These are phyloP conservation scores for Pseudolycoriella hygida DNA, from an alignment of 2,888 invertebrate species.

Conservation along the genomic window DNA sequence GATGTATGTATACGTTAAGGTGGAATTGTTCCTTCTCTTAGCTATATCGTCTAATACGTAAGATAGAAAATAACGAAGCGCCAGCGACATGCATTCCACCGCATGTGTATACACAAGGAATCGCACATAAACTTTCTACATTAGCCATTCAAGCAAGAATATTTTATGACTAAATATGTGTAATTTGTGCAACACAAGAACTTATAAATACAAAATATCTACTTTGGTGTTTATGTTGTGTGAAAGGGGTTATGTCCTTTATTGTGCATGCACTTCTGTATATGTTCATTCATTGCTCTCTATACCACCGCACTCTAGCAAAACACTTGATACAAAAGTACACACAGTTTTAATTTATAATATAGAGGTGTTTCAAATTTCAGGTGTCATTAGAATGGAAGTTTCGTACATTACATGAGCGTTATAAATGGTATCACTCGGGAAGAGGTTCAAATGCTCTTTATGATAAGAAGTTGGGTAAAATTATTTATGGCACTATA, in stretches of 20 bases:
- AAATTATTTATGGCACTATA: too few species aligned
- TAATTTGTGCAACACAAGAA: conserved; percentile 1
- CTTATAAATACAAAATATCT: conserved; percentile 1
- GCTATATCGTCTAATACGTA: background rate
- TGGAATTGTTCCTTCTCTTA: too few species aligned
- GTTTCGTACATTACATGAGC: background rate
- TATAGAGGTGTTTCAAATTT: background rate
- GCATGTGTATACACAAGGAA: background rate
- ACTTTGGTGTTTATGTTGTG: background rate
- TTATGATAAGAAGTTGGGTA: too few species aligned
- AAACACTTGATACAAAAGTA: background rate
- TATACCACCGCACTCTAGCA: too few species aligned
- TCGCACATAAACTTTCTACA: conserved; percentile 9
- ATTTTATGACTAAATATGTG: conserved; percentile 11
- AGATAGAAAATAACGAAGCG: background rate
- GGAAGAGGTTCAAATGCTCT: too few species aligned
- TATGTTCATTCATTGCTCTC: background rate
- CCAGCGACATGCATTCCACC: background rate
- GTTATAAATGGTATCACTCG: too few species aligned
- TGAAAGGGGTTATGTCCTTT: background rate
- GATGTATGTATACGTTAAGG: too few species aligned
- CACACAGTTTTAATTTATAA: background rate
- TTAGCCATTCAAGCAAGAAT: conserved; percentile 12
- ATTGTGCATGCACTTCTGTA: background rate
- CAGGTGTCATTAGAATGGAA: conserved; percentile 1